phyloP scores from a whole-genome alignment of 1,140 invertebrate genomes.

The Hypsibius dujardini region DNA sequence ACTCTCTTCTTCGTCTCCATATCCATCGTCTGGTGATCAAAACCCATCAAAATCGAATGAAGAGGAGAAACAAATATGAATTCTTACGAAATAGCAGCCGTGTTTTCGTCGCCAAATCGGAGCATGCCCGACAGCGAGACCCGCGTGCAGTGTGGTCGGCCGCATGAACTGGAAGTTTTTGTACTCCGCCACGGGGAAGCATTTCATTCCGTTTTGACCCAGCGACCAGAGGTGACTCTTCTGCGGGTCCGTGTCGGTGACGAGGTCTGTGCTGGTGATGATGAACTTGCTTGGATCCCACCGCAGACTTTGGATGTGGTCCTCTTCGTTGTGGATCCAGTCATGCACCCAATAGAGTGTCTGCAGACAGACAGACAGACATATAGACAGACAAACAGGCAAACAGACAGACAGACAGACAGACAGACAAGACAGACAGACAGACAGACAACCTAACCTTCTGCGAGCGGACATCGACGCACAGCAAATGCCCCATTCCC shows the following conservation, averaged over 20 bases:
- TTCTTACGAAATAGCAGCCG: conserved; percentile 1
- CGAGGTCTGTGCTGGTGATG: neutral
- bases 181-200: neutral
- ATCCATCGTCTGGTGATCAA: neutral
- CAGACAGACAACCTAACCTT: neutral
- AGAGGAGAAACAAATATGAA: neutral
- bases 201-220: neutral
- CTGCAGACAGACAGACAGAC: no score
- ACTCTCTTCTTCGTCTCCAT: neutral
- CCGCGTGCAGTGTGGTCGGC: neutral
- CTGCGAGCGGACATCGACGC: neutral
- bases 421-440: no score
- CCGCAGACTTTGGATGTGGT: neutral
- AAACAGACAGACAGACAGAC: no score
- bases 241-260: neutral
- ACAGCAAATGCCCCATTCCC: neutral
- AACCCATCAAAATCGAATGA: neutral
- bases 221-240: neutral
- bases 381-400: no score
- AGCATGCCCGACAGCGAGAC: neutral
- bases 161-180: conserved; percentile 1
- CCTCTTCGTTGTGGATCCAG: neutral
- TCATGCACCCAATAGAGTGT: neutral
- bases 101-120: neutral
- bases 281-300: neutral